phyloP scores from a whole-genome alignment of 2,113 vertebrate species.

The Phaethon lepturus region DNA sequence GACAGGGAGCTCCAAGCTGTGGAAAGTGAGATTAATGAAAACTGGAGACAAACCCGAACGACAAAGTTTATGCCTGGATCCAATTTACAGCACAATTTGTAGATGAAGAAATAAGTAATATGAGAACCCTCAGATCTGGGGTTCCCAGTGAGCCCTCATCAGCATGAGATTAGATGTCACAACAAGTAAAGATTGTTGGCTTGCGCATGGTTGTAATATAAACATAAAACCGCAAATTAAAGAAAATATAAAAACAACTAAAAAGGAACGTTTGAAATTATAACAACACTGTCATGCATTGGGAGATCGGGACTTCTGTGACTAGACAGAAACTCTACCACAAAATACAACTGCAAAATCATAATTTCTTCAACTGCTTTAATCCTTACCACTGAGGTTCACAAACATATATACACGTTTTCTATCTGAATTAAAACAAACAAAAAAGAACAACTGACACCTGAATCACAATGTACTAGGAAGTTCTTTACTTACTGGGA shows the following conservation, averaged over 20 bases:
- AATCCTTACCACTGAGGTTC: neutral
- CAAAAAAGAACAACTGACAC: neutral
- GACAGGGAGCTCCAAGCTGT: neutral
- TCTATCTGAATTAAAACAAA: neutral
- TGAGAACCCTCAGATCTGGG: neutral
- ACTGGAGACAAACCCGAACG: neutral
- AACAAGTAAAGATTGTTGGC: neutral
- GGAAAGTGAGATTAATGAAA: neutral
- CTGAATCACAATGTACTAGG: neutral
- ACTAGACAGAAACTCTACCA: slow-evolving; percentile 28
- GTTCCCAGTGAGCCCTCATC: neutral
- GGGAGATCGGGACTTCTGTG: neutral
- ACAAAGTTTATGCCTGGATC: neutral
- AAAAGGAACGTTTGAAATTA: neutral
- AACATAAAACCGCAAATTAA: neutral
- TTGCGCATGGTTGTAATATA: neutral
- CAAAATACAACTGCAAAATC: neutral
- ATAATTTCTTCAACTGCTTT: neutral
- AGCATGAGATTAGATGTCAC: neutral
- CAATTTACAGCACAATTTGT: neutral
- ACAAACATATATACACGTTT: neutral
- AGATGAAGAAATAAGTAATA: neutral
- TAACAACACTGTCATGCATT: slow-evolving; percentile 41
- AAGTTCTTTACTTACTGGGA: neutral
- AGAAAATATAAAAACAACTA: neutral